phyloP scores from a whole-genome alignment of 2,888 invertebrate genomes.

The Myopa testacea region DNA sequence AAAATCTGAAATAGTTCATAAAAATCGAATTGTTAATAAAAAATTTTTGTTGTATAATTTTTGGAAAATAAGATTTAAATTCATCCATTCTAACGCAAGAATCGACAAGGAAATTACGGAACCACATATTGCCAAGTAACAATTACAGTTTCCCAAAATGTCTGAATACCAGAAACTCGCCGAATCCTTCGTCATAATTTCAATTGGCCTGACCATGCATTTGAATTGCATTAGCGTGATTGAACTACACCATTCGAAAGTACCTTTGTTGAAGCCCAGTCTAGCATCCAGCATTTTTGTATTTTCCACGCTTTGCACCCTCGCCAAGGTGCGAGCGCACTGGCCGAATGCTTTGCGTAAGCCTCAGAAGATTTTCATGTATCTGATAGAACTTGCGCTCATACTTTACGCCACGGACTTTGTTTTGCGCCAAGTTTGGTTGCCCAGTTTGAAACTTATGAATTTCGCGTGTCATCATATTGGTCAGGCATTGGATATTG shows the following conservation, averaged over 20 bases:
- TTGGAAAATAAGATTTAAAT: background rate
- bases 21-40: background rate
- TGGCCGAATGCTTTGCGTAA: conserved; percentile 48
- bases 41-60: background rate
- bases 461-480: conserved; percentile 49
- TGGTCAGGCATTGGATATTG: conserved; percentile 49
- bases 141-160: too few species aligned
- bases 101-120: background rate
- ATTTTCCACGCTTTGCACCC: conserved; percentile 52
- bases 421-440: conserved; percentile 54
- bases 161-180: conserved; percentile 28
- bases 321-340: conserved; percentile 51
- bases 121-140: background rate
- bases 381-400: conserved; percentile 50
- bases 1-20: background rate
- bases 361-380: conserved; percentile 47
- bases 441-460: conserved; percentile 51
- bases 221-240: conserved; percentile 50
- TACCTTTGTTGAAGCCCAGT: conserved; percentile 53
- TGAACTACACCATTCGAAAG: conserved; percentile 51
- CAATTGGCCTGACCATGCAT: conserved; percentile 52
- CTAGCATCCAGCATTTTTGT: conserved; percentile 54
- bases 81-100: conserved; percentile 10
- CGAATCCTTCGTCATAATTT: conserved; percentile 49
- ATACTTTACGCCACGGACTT: conserved; percentile 53